phyloP scores from a whole-genome alignment of 2,797 vertebrate genomes.

The Echiichthys vipera region DNA sequence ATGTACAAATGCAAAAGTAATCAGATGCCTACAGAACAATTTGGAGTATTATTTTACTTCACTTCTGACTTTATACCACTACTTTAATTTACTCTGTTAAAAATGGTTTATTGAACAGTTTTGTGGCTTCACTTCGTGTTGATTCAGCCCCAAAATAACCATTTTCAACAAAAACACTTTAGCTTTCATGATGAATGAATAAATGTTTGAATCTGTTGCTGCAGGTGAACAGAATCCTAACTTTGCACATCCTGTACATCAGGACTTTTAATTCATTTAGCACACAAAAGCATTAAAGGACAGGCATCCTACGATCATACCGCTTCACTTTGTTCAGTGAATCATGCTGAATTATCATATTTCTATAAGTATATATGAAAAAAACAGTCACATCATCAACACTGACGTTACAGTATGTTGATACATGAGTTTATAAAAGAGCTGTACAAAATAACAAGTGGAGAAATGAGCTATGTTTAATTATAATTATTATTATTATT shows the following conservation, averaged over 20 bases:
- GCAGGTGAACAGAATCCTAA: background rate
- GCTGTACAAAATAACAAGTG: background rate
- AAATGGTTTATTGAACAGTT: background rate
- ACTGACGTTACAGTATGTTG: too few species aligned
- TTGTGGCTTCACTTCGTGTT: background rate
- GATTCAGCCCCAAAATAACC: background rate
- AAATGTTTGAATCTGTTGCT: background rate
- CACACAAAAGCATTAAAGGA: background rate
- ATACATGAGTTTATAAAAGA: too few species aligned
- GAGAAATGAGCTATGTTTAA: rapidly evolving
- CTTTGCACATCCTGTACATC: background rate
- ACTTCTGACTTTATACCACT: too few species aligned
- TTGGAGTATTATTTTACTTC: too few species aligned
- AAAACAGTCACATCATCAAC: background rate
- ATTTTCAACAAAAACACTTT: background rate
- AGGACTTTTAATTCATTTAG: background rate
- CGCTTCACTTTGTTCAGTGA: background rate
- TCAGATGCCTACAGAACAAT: too few species aligned
- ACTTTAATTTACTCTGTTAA: too few species aligned
- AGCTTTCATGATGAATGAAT: background rate
- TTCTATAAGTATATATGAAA: background rate
- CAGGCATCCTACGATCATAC: background rate
- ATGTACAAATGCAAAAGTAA: background rate
- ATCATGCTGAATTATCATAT: background rate
- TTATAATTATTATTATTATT: too few species aligned